Conservation (phyloP, 2,888 invertebrate genomes). For the Heliconius erato region DNA sequence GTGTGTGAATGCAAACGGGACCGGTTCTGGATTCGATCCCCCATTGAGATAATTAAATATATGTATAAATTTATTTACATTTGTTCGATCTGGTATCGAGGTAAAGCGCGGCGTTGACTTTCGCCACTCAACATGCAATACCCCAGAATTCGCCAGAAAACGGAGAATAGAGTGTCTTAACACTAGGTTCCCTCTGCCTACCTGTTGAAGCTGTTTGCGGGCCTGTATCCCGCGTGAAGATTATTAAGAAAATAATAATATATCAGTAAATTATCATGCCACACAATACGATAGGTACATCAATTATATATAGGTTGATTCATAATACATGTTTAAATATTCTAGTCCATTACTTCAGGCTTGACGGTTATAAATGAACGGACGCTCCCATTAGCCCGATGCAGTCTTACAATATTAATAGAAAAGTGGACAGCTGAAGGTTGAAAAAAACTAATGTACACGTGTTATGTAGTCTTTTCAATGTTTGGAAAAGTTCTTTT, state of each 20-base stretch:
- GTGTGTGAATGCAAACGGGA: no score
- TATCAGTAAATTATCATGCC: not conserved
- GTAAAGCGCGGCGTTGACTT: no score
- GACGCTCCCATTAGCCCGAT: conserved; percentile 25
- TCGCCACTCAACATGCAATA: no score
- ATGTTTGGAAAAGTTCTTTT: not conserved
- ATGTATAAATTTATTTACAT: no score
- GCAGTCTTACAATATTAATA: conserved; percentile 27
- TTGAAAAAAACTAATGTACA: not conserved
- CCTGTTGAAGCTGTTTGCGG: no score
- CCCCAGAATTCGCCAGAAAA: no score
- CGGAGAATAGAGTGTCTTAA: no score
- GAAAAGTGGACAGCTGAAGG: conserved; percentile 13
- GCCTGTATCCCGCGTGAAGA: no score
- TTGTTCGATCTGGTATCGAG: no score
- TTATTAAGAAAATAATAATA: not conserved
- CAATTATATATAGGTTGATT: not conserved
- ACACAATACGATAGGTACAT: not conserved
- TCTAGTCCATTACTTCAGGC: conserved; percentile 18
- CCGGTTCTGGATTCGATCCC: no score
- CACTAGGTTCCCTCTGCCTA: no score
- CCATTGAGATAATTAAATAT: no score
- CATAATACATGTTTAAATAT: conserved; percentile 17
- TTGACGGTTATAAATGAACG: conserved; percentile 41
- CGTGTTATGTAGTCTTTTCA: not conserved